A percentile compares a stretch with the other conserved stretches of the same genome.
Evolutionary conservation across 2,888 invertebrate genomes (phyloP).

Genomic region (Meganola albula): DNA sequence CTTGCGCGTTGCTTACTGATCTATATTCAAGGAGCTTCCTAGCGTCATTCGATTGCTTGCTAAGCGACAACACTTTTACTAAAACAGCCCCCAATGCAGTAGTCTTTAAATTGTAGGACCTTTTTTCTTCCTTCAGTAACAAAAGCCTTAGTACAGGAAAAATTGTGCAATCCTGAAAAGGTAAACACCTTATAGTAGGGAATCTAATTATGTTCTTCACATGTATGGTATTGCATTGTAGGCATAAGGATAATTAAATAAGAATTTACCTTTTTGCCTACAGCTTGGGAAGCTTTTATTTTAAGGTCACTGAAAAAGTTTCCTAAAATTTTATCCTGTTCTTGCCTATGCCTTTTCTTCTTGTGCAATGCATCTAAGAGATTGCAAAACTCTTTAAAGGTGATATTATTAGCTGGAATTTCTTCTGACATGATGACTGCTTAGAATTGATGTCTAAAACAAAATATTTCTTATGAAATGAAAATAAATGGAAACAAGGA

Average conservation of each 20-base stretch:
- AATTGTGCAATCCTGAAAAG: conserved; percentile 75
- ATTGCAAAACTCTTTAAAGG: conserved; percentile 76
- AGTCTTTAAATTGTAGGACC: conserved; percentile 90
- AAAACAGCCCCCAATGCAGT: conserved; percentile 83
- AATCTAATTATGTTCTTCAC: no score
- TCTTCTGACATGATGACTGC: conserved; percentile 22
- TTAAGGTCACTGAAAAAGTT: conserved; percentile 72
- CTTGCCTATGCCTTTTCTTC: conserved; percentile 52
- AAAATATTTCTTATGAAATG: conserved; percentile 16
- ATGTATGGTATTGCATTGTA: no score
- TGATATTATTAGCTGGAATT: conserved; percentile 41
- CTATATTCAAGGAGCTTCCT: conserved; percentile 61
- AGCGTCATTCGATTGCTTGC: conserved; percentile 76
- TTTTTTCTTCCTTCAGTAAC: conserved; percentile 86
- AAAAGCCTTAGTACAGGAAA: conserved; percentile 88
- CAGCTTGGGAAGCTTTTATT: conserved; percentile 37
- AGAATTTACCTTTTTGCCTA: conserved; percentile 53
- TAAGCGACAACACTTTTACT: conserved; percentile 85
- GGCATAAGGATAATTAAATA: background rate
- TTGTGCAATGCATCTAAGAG: conserved; percentile 79
- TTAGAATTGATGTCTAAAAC: conserved; percentile 20
- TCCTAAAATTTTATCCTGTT: conserved; percentile 65
- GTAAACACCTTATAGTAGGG: no score
- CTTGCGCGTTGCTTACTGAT: conserved; percentile 61
- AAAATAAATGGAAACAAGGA: conserved; percentile 6